A percentile compares a stretch with the other conserved stretches of the same genome.
phyloP scores from a whole-genome alignment of 2,888 invertebrate genomes.

The Acutogordius australiensis region DNA sequence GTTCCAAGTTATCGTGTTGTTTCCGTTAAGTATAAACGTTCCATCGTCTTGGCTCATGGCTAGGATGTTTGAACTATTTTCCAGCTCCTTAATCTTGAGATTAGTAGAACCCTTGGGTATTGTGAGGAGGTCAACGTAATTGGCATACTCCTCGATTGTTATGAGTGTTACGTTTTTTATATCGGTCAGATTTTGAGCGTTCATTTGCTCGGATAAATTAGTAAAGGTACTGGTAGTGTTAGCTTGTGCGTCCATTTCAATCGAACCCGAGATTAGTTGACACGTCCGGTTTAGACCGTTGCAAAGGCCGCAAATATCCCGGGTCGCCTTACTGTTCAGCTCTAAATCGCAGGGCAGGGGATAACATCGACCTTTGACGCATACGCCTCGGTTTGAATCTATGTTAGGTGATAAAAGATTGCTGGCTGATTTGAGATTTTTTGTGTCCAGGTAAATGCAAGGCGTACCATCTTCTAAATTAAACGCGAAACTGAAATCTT shows the following conservation, averaged over 20 bases:
- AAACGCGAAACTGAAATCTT: background rate
- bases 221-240: background rate
- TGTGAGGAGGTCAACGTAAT: background rate
- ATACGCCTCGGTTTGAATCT: background rate
- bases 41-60: background rate
- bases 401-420: background rate
- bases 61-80: background rate
- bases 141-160: no score
- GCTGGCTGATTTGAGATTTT: background rate
- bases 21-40: background rate
- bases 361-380: background rate
- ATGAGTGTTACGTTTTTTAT: no score
- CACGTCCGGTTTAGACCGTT: background rate
- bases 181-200: background rate
- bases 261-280: background rate
- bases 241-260: background rate
- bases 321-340: background rate
- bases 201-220: no score
- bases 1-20: constrained; percentile 6
- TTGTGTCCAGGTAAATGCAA: background rate
- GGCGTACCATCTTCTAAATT: background rate
- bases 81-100: background rate
- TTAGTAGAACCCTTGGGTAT: background rate
- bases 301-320: background rate
- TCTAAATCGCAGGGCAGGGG: background rate